Evolutionary conservation across 1,140 invertebrate genomes (phyloP), one percentile per base, ranked within the genome.

Genomic region (Diorhabda carinulata): DNA sequence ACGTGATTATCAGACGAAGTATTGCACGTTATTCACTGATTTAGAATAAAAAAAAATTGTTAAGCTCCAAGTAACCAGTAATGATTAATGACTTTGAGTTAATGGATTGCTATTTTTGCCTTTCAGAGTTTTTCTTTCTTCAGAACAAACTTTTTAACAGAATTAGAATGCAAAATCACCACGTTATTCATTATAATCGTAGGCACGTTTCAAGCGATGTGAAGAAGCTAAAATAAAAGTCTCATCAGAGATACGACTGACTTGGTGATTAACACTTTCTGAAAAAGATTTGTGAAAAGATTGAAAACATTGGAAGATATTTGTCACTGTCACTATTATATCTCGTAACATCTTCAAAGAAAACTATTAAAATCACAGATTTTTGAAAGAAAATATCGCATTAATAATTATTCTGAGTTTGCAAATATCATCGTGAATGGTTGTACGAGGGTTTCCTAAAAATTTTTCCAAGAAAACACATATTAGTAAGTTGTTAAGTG

Each of bases 161-260:
- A 52, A 52, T 52, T 52, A 52, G 47, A 52, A 52, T 52, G 47
- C 47, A 52, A 52, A 52, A 52, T 52, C 47, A 52, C 47, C 47
- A n/a, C 47, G 47, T 52, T 52, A 52, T 52, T 52, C 47, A 52
- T 52, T 52, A 52, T 52, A 8, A 52, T 52, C 47, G 47, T 52
- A 52, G 47, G 47, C 47, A 52, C 47, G 47, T 52, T 52, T 52
- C 47, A 52, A 52, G 47, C 47, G 47, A n/a, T 52, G 47, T 52
- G 47, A n/a, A 52, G n/a, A 52, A 52, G 47, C 47, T 52, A 52
- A 52, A 52, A 52, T 52, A 52, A 52, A 52, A 52, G 47, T 52
- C 47, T 52, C 47, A 52, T 52, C 47, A 52, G 47, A 52, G 47
- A 52, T 52, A 52, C 47, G 47, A 52, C 47, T 52, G 47, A 52